Base-by-base conservation (phyloP, 2,113 vertebrate genomes). In the Leucoraja erinaceus region DNA sequence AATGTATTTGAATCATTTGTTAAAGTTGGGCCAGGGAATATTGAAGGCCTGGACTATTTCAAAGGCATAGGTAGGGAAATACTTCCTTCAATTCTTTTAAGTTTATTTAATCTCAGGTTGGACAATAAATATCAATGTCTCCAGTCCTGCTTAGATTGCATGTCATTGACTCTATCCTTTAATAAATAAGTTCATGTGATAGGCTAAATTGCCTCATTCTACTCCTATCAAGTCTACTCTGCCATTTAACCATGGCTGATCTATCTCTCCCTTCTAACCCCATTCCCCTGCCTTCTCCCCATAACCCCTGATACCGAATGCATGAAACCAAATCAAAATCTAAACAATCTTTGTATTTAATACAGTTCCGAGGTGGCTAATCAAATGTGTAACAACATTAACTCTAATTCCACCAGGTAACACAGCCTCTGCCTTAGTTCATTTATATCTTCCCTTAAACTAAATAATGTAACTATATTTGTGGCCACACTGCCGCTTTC, bases 1-100 rank as follows among this genome's bases (percentile, higher is more conserved):
- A 98, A 99, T 12, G 98, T 99, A 11, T 99, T 98, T 94, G 96
- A 99, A 31, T 96, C 97, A 5, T 99, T 99, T 61, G 98, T 99
- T 94, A 92, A 94, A 0, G 96, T 99, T 84, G 98, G 98, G 94
- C 94, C 96, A 93, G 31, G 94, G 14, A 94, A 95, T 0, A 98
- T 99, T 93, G 94, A 97, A 0, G 97, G 97, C 0, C 96, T 94
- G 90, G 97, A 99, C 93, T 99, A 98, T 78, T 94, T 98, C 94
- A 99, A 99, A 96, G 98, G 99, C 94, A 97, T 99, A 96, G 96
- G 99, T 99, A 94, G 3, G 97, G 94, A 20, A 47, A 38, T 12
- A 38, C 22, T 0, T 54, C 38, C 63, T 66, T 8, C 63, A 66
- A 4, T 66, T 10, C 0, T 47, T 47, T 47, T 14, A 66, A 14